Evolutionary conservation across 2,888 invertebrate genomes (phyloP).

Genomic region (Torymus aiolomorphi): DNA sequence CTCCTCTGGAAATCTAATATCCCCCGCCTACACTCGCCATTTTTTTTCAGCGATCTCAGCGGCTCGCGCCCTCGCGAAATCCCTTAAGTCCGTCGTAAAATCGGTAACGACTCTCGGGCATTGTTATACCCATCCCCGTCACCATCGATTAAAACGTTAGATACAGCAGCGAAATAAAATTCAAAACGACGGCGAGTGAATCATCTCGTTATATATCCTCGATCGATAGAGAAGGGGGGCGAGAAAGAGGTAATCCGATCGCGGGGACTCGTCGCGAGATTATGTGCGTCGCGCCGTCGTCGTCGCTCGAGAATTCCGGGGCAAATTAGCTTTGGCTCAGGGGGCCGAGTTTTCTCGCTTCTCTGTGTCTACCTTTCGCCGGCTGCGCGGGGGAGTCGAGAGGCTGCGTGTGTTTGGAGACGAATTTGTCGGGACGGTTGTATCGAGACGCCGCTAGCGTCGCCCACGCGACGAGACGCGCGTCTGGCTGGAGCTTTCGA

Average conservation of each 20-base stretch:
- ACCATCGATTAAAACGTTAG: slow-evolving; percentile 36
- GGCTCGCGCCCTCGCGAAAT: too few relatives aligned
- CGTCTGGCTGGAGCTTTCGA: too few relatives aligned
- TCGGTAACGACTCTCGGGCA: not conserved
- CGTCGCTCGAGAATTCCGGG: slow-evolving; percentile 2
- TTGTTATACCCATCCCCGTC: not conserved
- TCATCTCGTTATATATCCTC: slow-evolving; percentile 34
- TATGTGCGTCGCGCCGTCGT: slow-evolving; percentile 22
- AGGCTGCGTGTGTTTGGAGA: too few relatives aligned
- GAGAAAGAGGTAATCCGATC: slow-evolving; percentile 17
- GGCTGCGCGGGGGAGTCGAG: too few relatives aligned
- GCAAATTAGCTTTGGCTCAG: slow-evolving; percentile 33
- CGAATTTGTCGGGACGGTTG: too few relatives aligned
- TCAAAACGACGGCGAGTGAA: slow-evolving; percentile 19
- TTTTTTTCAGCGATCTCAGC: too few relatives aligned
- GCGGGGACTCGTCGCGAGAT: slow-evolving; percentile 18
- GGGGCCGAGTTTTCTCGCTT: not conserved
- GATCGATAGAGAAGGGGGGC: not conserved
- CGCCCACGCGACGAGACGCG: too few relatives aligned
- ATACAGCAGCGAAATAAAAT: slow-evolving; percentile 22
- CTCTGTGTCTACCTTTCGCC: too few relatives aligned
- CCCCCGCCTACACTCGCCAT: too few relatives aligned
- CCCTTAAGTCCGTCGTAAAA: too few relatives aligned
- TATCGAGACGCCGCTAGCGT: too few relatives aligned
- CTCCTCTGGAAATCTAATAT: too few relatives aligned